Percentiles rank a stretch among this genome's conserved stretches.
phyloP scores from a whole-genome alignment of 2,888 invertebrate species.

The Pomacea canaliculata region DNA sequence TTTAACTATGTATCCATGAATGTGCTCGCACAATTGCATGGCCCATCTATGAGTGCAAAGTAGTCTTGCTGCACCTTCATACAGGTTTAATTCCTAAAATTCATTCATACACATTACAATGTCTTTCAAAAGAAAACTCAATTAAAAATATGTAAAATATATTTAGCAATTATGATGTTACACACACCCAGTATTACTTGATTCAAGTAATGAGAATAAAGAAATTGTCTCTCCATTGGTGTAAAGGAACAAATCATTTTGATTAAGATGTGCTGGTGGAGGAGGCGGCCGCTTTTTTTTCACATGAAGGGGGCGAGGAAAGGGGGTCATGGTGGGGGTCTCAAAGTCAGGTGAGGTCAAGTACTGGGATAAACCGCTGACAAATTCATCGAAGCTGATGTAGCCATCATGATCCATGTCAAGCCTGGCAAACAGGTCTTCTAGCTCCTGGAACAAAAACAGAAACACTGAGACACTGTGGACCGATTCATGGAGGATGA shows the following conservation, averaged over 20 bases:
- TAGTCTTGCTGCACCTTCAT: too few species aligned
- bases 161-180: background rate
- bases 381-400: conserved; percentile 78
- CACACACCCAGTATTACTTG: conserved; percentile 64
- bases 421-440: conserved; percentile 78
- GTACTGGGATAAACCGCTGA: conserved; percentile 75
- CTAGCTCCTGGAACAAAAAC: conserved; percentile 68
- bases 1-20: too few species aligned
- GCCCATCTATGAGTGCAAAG: too few species aligned
- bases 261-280: conserved; percentile 47
- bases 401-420: conserved; percentile 77
- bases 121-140: too few species aligned
- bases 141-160: too few species aligned
- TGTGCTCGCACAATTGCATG: too few species aligned
- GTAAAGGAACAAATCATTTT: conserved; percentile 26
- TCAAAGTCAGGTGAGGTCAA: conserved; percentile 21
- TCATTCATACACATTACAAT: too few species aligned
- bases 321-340: conserved; percentile 25
- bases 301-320: conserved; percentile 30
- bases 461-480: background rate
- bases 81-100: too few species aligned
- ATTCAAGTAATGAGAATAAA: conserved; percentile 66
- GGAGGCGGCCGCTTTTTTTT: conserved; percentile 39
- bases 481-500: background rate
- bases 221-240: conserved; percentile 54